A percentile compares a stretch with the other conserved stretches of the same genome.
Evolutionary conservation across 2,113 vertebrate genomes (phyloP).

Genomic region (Coptodon bakossiorum): DNA sequence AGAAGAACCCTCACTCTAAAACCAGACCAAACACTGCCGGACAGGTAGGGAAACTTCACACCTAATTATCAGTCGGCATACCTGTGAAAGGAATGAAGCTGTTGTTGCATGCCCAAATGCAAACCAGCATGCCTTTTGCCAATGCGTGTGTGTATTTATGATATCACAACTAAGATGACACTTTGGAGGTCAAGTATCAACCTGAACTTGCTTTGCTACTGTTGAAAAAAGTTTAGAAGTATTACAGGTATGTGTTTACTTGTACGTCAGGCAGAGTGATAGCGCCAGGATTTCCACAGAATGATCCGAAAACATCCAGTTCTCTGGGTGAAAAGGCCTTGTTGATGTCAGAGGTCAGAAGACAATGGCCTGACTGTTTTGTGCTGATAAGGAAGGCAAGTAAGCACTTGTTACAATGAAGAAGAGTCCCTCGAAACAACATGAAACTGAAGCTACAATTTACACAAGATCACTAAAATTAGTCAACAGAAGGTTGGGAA

Average conservation of each 20-base stretch:
- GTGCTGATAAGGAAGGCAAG: not conserved
- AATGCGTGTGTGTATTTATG: not conserved
- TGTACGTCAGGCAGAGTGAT: not conserved
- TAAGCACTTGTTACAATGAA: not conserved
- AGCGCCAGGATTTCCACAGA: not conserved
- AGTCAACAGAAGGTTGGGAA: not conserved
- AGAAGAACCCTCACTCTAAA: not conserved
- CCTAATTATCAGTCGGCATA: not conserved
- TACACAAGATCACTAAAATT: not conserved
- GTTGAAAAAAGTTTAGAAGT: not conserved
- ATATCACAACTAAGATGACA: not conserved
- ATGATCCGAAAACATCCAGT: not conserved
- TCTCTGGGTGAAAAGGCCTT: not conserved
- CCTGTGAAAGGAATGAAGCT: not conserved
- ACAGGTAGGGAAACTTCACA: not conserved
- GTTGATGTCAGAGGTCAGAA: not conserved
- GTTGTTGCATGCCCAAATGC: conserved; percentile 8
- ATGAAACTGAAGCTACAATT: not conserved
- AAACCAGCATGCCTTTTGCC: not conserved
- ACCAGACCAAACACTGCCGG: not conserved
- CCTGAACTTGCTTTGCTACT: not conserved
- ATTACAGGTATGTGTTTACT: not conserved
- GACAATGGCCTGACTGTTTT: not conserved
- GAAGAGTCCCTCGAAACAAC: not conserved
- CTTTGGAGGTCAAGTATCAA: not conserved